A percentile compares a stretch with the other conserved stretches of the same genome.
phyloP scores from a whole-genome alignment of 2,113 vertebrate genomes.

The Natator depressus region DNA sequence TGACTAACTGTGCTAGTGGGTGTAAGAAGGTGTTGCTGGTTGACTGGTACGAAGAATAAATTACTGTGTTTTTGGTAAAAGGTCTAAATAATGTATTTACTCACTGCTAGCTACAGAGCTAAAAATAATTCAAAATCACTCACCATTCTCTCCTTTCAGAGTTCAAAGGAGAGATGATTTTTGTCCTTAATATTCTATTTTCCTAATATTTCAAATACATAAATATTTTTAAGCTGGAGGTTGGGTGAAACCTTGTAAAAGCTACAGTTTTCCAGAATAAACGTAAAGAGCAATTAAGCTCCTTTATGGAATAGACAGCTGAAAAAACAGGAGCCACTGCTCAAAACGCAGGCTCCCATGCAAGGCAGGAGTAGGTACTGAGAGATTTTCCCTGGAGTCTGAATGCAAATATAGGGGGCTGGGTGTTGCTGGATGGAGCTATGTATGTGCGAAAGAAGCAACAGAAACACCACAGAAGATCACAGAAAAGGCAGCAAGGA shows the following conservation, averaged over 20 bases:
- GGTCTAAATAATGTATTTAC: conserved; percentile 26
- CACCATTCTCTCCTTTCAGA: conserved; percentile 29
- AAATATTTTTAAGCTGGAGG: accelerated
- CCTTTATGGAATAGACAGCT: conserved; percentile 2
- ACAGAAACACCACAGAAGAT: neutral
- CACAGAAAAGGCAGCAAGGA: neutral
- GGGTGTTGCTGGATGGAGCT: neutral
- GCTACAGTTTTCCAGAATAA: neutral
- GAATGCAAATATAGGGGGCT: neutral
- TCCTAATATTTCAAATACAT: neutral
- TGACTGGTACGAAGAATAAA: conserved; percentile 39
- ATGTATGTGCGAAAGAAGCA: neutral
- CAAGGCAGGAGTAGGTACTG: neutral
- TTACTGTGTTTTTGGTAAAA: conserved; percentile 7
- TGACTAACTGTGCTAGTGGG: conserved; percentile 24
- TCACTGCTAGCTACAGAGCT: neutral
- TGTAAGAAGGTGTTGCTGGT: neutral
- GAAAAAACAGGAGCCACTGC: neutral
- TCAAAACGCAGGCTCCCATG: neutral
- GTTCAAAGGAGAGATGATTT: neutral
- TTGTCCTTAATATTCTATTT: neutral
- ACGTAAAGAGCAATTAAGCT: neutral
- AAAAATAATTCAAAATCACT: conserved; percentile 36
- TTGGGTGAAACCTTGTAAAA: neutral
- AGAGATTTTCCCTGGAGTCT: neutral